These are phyloP conservation scores for Lysandra bellargus DNA, from an alignment of 2,888 invertebrate species.

Conservation along the genomic window DNA sequence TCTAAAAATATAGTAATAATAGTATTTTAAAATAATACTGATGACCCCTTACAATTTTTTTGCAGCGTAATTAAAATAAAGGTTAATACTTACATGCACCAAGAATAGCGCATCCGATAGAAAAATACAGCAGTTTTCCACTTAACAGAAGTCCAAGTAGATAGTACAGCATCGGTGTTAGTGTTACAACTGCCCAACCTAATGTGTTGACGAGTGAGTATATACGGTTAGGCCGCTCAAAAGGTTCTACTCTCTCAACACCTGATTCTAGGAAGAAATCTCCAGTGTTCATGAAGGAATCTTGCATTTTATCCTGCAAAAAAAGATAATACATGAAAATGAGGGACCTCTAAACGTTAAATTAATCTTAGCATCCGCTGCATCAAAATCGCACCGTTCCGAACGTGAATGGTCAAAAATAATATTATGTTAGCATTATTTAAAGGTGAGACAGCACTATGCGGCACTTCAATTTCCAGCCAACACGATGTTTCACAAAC, in stretches of 20 bases:
- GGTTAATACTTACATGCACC: slow-evolving; percentile 85
- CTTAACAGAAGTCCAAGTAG: slow-evolving; percentile 84
- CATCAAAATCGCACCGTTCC: too few relatives aligned
- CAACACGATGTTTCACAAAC: too few relatives aligned
- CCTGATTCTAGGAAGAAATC: slow-evolving; percentile 90
- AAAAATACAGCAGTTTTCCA: slow-evolving; percentile 86
- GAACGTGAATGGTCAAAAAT: too few relatives aligned
- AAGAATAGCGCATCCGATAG: slow-evolving; percentile 85
- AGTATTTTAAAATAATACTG: neutral
- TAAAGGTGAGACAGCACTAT: too few relatives aligned
- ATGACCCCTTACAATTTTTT: neutral
- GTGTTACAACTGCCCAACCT: slow-evolving; percentile 84
- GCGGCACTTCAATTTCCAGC: too few relatives aligned
- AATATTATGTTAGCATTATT: too few relatives aligned
- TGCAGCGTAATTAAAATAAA: neutral
- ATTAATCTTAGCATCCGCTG: too few relatives aligned
- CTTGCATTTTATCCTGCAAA: slow-evolving; percentile 85
- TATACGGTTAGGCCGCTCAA: slow-evolving; percentile 80
- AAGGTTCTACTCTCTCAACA: slow-evolving; percentile 81
- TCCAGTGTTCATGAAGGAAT: slow-evolving; percentile 87
- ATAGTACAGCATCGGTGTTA: slow-evolving; percentile 87
- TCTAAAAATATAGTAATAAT: too few relatives aligned
- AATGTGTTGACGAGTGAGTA: slow-evolving; percentile 86
- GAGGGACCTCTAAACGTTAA: too few relatives aligned
- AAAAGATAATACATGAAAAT: neutral